Evolutionary conservation across 2,888 invertebrate genomes (phyloP), one percentile per base, ranked within the genome.

Genomic region (Xestia sexstrigata): DNA sequence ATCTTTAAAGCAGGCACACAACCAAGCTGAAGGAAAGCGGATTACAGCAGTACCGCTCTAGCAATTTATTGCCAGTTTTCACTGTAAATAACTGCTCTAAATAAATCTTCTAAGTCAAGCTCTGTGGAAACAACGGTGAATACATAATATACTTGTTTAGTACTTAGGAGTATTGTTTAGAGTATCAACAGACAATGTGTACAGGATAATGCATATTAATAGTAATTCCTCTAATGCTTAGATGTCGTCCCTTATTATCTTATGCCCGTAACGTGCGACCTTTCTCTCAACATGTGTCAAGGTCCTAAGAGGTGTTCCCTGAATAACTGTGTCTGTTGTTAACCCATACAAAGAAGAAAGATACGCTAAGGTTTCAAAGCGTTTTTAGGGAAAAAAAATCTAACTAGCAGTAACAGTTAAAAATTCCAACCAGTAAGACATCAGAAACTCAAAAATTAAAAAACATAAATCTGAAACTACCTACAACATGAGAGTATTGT

Each of bases 141-240:
- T 62, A 55, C 49, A 81, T 55, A 65, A 58, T 65, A n/a, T 52
- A 23, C 74, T 74, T 81, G 30, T 58, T 49, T 58, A 26, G 35
- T n/a, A 65, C n/a, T 55, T 45, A 65, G 6, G 26, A 49, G 66
- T 73, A 76, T 76, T 84, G 85, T 84, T 65, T 49, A 13, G 23
- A 68, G 47, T 65, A 76, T 76, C 49, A 73, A 84, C 66, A 73
- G 26, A 72, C 82, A 76, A 67, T 74, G 73, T 74, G 49, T 66
- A 72, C 45, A 67, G 60, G 60, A 74, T 85, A 81, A 85, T 81
- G 76, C 66, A 79, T 74, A 66, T 68, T 81, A n/a, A n/a, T n/a
- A 69, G 71, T 81, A 85, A 86, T 84, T 74, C 87, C 74, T 72
- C 26, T 86, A 78, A 85, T 78, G 81, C 76, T 76, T 15, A 45